Conservation (phyloP, 2,113 vertebrate species). For the Sterrhoptilus dennistouni region DNA sequence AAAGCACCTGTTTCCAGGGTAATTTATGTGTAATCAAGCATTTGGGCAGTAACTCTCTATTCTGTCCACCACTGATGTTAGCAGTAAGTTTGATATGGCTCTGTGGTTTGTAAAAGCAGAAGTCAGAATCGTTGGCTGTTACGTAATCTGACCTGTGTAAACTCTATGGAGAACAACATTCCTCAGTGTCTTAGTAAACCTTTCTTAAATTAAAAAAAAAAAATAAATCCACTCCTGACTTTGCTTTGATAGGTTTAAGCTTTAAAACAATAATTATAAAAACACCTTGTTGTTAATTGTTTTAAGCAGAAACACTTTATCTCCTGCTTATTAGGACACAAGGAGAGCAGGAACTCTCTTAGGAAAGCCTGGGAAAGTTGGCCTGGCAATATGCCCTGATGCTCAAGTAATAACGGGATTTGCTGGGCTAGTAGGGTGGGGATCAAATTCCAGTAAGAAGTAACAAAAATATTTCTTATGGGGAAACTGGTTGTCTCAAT, state of each 20-base stretch:
- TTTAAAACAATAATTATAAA: neutral
- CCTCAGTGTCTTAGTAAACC: neutral
- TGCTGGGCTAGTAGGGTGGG: neutral
- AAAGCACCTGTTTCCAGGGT: neutral
- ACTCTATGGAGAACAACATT: neutral
- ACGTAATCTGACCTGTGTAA: neutral
- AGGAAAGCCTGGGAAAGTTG: slow-evolving; percentile 47
- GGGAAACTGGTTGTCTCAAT: neutral
- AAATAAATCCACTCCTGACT: neutral
- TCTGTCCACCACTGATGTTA: neutral
- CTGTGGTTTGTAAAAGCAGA: neutral
- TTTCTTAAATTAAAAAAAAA: neutral
- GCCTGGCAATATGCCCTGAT: slow-evolving; percentile 20
- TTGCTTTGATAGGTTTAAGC: neutral
- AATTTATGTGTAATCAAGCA: neutral
- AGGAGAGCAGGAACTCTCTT: neutral
- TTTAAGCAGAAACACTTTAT: slow-evolving; percentile 5
- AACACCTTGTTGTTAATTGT: neutral
- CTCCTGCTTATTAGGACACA: neutral
- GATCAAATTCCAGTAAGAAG: slow-evolving; percentile 27
- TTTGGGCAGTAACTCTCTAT: neutral
- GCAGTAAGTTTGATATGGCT: neutral
- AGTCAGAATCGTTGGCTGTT: neutral
- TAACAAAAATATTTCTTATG: neutral
- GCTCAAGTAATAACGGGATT: neutral